Conservation (phyloP, 92 coral and sea anemone species). For the Actinernus sp. region DNA sequence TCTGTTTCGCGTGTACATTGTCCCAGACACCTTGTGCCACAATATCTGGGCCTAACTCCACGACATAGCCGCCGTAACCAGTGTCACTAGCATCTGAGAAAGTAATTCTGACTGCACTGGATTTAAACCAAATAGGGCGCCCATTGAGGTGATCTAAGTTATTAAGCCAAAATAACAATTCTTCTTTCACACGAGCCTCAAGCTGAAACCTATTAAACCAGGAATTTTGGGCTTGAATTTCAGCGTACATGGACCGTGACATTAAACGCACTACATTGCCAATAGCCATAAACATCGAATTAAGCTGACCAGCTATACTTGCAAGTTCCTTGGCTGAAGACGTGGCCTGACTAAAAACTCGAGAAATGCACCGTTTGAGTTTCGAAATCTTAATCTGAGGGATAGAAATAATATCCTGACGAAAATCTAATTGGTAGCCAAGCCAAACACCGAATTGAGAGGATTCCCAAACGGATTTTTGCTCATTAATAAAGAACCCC, state of each 20-base stretch:
- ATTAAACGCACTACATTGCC: too few relatives aligned
- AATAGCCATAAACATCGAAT: too few relatives aligned
- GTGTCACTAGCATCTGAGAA: conserved; percentile 25
- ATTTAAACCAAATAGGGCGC: too few relatives aligned
- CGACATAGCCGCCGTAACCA: conserved; percentile 33
- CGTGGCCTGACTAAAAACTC: conserved; percentile 3
- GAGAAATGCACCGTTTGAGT: conserved; percentile 5
- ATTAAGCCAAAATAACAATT: too few relatives aligned
- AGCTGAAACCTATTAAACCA: too few relatives aligned
- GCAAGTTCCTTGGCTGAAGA: conserved; percentile 14
- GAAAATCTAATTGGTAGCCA: conserved; percentile 20
- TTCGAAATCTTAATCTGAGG: conserved; percentile 16
- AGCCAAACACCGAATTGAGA: conserved; percentile 11
- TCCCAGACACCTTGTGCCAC: conserved; percentile 19
- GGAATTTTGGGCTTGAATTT: too few relatives aligned
- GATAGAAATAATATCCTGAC: conserved; percentile 1
- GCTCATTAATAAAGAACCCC: conserved; percentile 25
- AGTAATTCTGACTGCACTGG: conserved; percentile 30
- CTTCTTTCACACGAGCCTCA: too few relatives aligned
- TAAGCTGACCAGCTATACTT: conserved; percentile 44
- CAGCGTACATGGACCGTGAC: too few relatives aligned
- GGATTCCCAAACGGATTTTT: conserved; percentile 34
- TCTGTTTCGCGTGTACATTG: background rate
- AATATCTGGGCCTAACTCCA: conserved; percentile 20
- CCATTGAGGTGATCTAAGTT: too few relatives aligned